Evolutionary conservation across 2,888 invertebrate species (phyloP).

Genomic region (Lacanobia wlatinum): DNA sequence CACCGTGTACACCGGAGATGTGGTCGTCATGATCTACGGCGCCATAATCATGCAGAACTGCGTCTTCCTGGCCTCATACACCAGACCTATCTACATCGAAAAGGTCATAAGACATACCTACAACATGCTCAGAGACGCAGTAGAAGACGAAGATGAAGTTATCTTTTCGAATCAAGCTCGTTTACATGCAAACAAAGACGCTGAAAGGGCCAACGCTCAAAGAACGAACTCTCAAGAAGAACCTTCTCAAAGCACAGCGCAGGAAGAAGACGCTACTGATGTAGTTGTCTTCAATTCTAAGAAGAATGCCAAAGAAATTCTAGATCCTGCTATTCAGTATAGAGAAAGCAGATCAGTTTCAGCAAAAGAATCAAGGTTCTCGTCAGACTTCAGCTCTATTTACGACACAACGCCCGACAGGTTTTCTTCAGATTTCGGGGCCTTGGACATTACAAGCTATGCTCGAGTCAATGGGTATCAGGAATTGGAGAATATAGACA

Average conservation of each 20-base stretch:
- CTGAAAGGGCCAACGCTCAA: slow-evolving; percentile 13
- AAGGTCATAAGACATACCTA: slow-evolving; percentile 85
- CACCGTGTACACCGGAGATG: slow-evolving; percentile 80
- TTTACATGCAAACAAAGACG: slow-evolving; percentile 27
- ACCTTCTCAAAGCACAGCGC: slow-evolving; percentile 66
- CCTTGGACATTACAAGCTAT: slow-evolving; percentile 77
- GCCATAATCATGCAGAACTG: slow-evolving; percentile 91
- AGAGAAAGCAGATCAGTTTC: slow-evolving; percentile 74
- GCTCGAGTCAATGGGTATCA: slow-evolving; percentile 80
- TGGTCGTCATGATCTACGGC: slow-evolving; percentile 90
- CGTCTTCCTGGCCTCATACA: slow-evolving; percentile 88
- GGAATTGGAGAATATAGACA: slow-evolving; percentile 85
- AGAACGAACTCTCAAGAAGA: slow-evolving; percentile 45
- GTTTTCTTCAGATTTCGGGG: slow-evolving; percentile 72
- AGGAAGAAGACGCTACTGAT: slow-evolving; percentile 83
- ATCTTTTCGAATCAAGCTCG: slow-evolving; percentile 87
- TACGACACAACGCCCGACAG: slow-evolving; percentile 68
- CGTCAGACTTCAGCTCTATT: slow-evolving; percentile 80
- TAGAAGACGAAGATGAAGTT: slow-evolving; percentile 90
- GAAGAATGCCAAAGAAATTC: slow-evolving; percentile 82
- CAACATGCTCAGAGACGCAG: slow-evolving; percentile 85
- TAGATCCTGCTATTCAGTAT: slow-evolving; percentile 80
- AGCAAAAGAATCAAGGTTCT: slow-evolving; percentile 74
- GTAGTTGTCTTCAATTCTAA: slow-evolving; percentile 86
- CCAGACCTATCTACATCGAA: slow-evolving; percentile 90